Conservation (phyloP, 2,888 invertebrate genomes). For the Drosophila stalkeri region DNA sequence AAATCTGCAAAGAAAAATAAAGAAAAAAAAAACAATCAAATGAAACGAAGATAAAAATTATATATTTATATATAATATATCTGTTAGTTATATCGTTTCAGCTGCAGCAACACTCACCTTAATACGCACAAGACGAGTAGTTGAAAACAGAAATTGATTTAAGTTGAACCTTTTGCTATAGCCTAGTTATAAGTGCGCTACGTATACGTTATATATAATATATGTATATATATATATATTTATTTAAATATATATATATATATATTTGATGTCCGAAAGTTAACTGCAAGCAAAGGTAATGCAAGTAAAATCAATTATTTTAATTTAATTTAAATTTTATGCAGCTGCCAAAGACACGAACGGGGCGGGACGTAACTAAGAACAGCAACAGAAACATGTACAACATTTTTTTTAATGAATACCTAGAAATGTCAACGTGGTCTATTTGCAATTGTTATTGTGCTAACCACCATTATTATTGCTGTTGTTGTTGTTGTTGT, state of each 20-base stretch:
- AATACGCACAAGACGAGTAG: slow-evolving; percentile 39
- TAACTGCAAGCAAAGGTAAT: slow-evolving; percentile 63
- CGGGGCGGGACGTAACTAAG: neutral
- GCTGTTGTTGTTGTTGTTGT: slow-evolving; percentile 6
- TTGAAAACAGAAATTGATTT: slow-evolving; percentile 35
- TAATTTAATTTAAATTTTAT: slow-evolving; percentile 75
- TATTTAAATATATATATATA: slow-evolving; percentile 15
- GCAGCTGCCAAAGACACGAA: slow-evolving; percentile 9
- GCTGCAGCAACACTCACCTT: slow-evolving; percentile 47
- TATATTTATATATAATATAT: neutral
- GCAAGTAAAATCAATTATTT: slow-evolving; percentile 74
- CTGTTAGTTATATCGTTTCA: neutral
- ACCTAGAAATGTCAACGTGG: slow-evolving; percentile 56
- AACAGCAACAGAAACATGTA: slow-evolving; percentile 21
- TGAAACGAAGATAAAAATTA: neutral
- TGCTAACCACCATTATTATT: too few relatives aligned
- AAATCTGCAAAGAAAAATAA: slow-evolving; percentile 53
- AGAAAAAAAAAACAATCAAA: neutral
- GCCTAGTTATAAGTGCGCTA: slow-evolving; percentile 63
- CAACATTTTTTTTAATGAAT: slow-evolving; percentile 62
- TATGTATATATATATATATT: slow-evolving; percentile 15
- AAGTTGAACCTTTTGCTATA: slow-evolving; percentile 39
- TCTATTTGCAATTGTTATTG: slow-evolving; percentile 23
- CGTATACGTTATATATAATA: slow-evolving; percentile 36
- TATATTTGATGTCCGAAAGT: slow-evolving; percentile 49